Base-by-base conservation (phyloP, 1,140 invertebrate genomes). In the Zophobas morio region DNA sequence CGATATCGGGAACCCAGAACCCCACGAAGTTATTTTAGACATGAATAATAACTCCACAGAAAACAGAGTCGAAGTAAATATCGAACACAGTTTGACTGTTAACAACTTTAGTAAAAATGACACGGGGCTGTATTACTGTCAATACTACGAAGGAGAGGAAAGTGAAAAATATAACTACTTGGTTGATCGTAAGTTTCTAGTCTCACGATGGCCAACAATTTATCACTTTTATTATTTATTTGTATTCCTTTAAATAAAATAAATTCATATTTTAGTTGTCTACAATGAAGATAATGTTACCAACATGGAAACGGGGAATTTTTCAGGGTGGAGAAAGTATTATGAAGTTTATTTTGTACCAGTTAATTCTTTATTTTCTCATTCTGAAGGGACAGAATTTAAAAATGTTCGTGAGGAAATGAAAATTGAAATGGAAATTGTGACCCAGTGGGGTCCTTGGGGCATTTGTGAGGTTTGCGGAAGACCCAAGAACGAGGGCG, bases 111-210 rank as follows among this genome's bases (percentile, higher is more conserved):
- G 81, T 2, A 8, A 49, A 0, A 57, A 78, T 2, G 89, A 90
- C 75, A 77, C 83, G 8, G 88, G 88, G 0, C 84, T 89, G 79
- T 90, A 90, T 84, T 87, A 84, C 39, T 90, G 89, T 76, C 86
- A 87, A 53, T 85, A 87, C 6, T 74, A 83, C n/a, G 80, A 87
- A 39, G 87, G 85, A 1, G 80, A 88, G 74, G 85, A 89, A 70
- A 84, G 87, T 71, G 85, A 88, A 36, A 88, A 88, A 83, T 89
- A 84, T 74, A 89, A 89, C 82, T 90, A 88, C 71, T 87, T 86
- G 63, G 76, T 90, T 5, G 89, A 90, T 82, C 84, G 72, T 74
- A 57, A 74, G 72, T 57, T 34, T 40, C 32, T 33, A 42, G 36
- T 79, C 57, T 6, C 75, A 74, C 63, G 71, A 72, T 53, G 71